Percentiles rank a stretch among this genome's conserved stretches.
Evolutionary conservation across 2,113 vertebrate genomes (phyloP).

Genomic region (Holacanthus passer): DNA sequence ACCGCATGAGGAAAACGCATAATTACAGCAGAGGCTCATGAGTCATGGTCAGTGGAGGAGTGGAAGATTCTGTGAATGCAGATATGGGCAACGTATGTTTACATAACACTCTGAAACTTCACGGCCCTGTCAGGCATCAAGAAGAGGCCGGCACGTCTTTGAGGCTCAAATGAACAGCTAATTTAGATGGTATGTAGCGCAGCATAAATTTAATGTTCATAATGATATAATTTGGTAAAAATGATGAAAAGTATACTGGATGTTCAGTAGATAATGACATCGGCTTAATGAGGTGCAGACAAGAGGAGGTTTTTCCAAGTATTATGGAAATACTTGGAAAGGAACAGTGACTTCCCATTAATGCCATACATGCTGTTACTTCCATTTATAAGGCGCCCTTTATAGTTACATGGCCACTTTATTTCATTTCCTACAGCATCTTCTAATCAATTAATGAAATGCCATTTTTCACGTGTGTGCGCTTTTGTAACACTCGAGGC

Average conservation of each 20-base stretch:
- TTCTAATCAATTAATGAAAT: slow-evolving; percentile 5
- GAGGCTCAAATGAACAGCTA: not conserved
- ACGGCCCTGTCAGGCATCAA: not conserved
- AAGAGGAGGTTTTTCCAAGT: not conserved
- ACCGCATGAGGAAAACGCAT: slow-evolving; percentile 10
- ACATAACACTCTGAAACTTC: not conserved
- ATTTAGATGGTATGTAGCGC: not conserved
- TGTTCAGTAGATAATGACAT: not conserved
- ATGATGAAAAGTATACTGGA: not conserved
- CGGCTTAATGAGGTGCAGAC: not conserved
- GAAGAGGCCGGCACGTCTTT: not conserved
- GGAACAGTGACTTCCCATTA: not conserved
- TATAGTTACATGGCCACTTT: not conserved
- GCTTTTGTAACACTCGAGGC: not conserved
- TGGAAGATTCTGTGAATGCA: slow-evolving; percentile 14
- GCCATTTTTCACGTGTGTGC: not conserved
- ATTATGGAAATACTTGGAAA: not conserved
- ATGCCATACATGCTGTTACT: slow-evolving; percentile 3
- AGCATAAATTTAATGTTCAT: slow-evolving; percentile 3
- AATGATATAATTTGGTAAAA: not conserved
- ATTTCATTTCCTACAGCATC: not conserved
- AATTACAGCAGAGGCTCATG: slow-evolving; percentile 50
- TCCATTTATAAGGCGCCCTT: not conserved
- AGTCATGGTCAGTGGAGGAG: slow-evolving; percentile 33
- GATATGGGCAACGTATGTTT: not conserved